A percentile compares a stretch with the other conserved stretches of the same genome.
Evolutionary conservation across 2,888 invertebrate species (phyloP).

Genomic region (Phortica magna): DNA sequence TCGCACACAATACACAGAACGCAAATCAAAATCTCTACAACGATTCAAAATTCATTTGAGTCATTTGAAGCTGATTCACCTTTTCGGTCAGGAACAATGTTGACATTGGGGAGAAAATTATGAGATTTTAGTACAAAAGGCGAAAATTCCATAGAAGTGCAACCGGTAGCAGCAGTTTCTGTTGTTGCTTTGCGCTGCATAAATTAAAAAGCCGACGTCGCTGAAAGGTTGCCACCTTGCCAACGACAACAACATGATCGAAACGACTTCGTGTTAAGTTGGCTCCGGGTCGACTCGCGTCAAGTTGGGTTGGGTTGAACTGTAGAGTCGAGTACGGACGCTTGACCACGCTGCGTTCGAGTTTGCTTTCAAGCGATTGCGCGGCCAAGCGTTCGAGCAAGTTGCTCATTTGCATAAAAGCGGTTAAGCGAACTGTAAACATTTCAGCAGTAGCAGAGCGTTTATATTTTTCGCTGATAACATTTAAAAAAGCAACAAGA

Average conservation of each 20-base stretch:
- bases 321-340: not conserved
- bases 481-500: not conserved
- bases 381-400: not conserved
- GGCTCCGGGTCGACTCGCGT: not conserved
- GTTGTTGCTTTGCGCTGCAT: constrained; percentile 19
- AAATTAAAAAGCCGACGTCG: constrained; percentile 22
- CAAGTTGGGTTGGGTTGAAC: not conserved
- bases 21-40: not conserved
- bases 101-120: not conserved
- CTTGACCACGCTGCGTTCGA: not conserved
- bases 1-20: not conserved
- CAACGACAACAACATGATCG: not conserved
- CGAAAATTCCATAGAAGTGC: not conserved
- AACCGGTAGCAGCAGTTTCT: not conserved
- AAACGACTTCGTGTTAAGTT: too few relatives aligned
- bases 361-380: not conserved
- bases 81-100: not conserved
- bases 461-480: constrained; percentile 10
- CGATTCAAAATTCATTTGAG: too few relatives aligned
- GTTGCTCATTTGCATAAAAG: constrained; percentile 27
- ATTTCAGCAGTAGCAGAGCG: constrained; percentile 24
- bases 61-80: too few relatives aligned
- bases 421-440: constrained; percentile 33
- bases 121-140: constrained; percentile 1
- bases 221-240: not conserved